Percentiles rank a stretch among this genome's conserved stretches.
Conservation (phyloP, 2,113 vertebrate genomes). For the Felis catus region DNA sequence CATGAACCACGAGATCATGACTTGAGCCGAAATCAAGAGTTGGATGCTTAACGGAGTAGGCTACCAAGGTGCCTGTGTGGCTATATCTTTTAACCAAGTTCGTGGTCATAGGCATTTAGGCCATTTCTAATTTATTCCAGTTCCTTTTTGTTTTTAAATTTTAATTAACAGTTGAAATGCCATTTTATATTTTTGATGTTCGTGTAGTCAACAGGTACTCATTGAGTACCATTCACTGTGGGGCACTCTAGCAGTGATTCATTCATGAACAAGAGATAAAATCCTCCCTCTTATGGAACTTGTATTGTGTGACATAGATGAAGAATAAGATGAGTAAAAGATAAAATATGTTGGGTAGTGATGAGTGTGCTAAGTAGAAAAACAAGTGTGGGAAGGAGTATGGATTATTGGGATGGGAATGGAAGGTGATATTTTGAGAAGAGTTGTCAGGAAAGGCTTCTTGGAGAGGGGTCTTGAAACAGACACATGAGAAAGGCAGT, state of each 20-base stretch:
- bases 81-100: not conserved
- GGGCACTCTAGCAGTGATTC: not conserved
- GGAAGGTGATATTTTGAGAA: not conserved
- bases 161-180: not conserved
- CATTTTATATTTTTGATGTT: not conserved
- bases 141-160: constrained; percentile 25
- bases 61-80: not conserved
- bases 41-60: no score
- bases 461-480: not conserved
- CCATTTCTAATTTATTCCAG: constrained; percentile 26
- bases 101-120: not conserved
- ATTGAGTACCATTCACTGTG: rapidly evolving
- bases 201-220: not conserved
- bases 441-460: not conserved
- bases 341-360: not conserved
- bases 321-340: not conserved
- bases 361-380: not conserved
- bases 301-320: not conserved
- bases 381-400: not conserved
- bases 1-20: no score
- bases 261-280: not conserved
- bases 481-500: not conserved
- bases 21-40: no score
- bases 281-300: not conserved
- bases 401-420: not conserved